Evolutionary conservation across 1,140 invertebrate species (phyloP), one percentile per base, ranked within the genome.

Genomic region (Aporrectodea caliginosa): DNA sequence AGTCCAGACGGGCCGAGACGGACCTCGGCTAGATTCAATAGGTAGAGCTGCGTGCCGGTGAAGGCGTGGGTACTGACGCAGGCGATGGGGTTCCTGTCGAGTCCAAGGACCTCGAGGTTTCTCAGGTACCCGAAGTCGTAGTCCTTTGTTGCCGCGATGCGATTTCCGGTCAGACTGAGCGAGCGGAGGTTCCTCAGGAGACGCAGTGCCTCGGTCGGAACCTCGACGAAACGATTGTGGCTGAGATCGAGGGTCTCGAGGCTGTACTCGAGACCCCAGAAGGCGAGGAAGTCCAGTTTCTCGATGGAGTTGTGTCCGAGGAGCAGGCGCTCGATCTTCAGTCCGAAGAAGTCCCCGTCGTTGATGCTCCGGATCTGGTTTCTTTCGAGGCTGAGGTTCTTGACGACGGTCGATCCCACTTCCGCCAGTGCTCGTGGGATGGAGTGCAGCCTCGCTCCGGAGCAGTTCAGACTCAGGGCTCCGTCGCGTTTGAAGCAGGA

Each of bases 221-320:
- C 75, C 16, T 35, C 33, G 58, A 27, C 71, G 27, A 79, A 68
- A n/a, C 32, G 30, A 27, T 79, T 79, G 78, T 79, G 73, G 78
- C 78, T 79, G 31, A 79, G 70, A 35, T 79, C 78, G 22, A 79
- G 78, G 30, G 78, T 73, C 35, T 72, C 78, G 1, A 79, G 72
- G 29, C 29, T 35, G 27, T 31, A 71, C 35, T 35, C 71, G n/a
- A 79, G 71, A 29, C 78, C 78, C 78, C 78, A 79, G 71, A 79
- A 79, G 16, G 78, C 69, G 0, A 79, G 71, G 34, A 73, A 68
- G n/a, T 35, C 33, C 33, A 79, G 34, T 1, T 34, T 22, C 2
- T 27, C 27, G n/a, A 73, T n/a, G 35, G 58, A 12, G 71, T 79
- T 79, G 71, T 79, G 75, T 22, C 30, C 35, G 29, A 79, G 71